Percentiles rank a stretch among this genome's conserved stretches.
phyloP scores from a whole-genome alignment of 2,888 invertebrate species.

The Noctua janthe region DNA sequence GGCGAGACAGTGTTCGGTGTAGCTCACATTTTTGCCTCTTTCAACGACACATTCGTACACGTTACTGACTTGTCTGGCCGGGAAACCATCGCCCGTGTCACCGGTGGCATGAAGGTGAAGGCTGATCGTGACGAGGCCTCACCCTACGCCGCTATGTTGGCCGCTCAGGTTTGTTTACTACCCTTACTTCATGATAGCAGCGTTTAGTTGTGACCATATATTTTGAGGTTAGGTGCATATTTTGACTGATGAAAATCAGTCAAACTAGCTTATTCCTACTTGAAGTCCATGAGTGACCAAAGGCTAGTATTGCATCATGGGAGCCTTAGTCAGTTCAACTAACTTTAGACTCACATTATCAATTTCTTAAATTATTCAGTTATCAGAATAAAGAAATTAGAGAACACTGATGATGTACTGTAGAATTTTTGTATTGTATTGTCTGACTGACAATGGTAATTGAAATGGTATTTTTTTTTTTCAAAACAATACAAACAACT shows the following conservation, averaged over 20 bases:
- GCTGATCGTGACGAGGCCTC: constrained; percentile 99
- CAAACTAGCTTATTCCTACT: not conserved
- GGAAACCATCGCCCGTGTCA: constrained; percentile 98
- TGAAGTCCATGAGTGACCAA: too few species aligned
- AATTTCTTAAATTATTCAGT: not conserved
- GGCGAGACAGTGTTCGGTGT: constrained; percentile 99
- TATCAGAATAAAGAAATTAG: not conserved
- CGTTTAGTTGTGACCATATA: constrained; percentile 1
- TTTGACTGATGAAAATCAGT: constrained; percentile 15
- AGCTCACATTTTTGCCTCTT: constrained; percentile 99
- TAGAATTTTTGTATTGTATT: not conserved
- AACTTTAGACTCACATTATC: not conserved
- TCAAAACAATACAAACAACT: too few species aligned
- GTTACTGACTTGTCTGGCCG: constrained; percentile 99
- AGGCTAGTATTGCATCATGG: not conserved
- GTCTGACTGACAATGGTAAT: not conserved
- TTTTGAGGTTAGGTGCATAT: constrained; percentile 75
- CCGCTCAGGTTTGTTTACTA: constrained; percentile 95
- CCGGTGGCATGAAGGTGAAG: constrained; percentile 99
- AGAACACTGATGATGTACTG: not conserved
- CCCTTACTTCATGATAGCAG: constrained; percentile 10
- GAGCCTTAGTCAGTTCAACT: not conserved
- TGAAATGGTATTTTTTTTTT: too few species aligned
- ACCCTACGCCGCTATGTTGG: constrained; percentile 99
- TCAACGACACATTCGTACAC: constrained; percentile 99